Base-by-base conservation (phyloP, 2,888 invertebrate genomes). In the Hydrotaea diabolus region DNA sequence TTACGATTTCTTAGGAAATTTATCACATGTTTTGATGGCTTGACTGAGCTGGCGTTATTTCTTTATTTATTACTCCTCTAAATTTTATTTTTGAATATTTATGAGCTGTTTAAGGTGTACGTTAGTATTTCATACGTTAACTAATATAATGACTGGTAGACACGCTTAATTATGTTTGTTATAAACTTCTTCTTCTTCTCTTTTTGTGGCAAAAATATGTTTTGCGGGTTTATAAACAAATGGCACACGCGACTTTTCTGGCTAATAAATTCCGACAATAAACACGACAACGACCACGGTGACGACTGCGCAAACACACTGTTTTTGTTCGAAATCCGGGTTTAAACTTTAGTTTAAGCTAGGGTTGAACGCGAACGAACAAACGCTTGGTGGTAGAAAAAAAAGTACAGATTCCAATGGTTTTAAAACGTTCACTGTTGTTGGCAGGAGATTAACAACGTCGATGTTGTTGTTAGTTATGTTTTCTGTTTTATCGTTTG, bases 401-500 rank as follows among this genome's bases (percentile, higher is more conserved):
- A 87, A 85, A 88, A 87, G 86, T 88, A 87, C 87, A 88, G 87
- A 88, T 87, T 85, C 78, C 84, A 86, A 83, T 76, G 72, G 71
- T 59, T 77, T 74, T 80, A 86, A 86, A 85, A 83, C 83, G 85
- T 76, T 74, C 73, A 49, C 21, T 49, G 21, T 36, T 46, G 43
- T 23, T 53, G 59, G 64, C 36, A 23, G 46, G 39, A 62, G 59
- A 23, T 66, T 39, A 72, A 19, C 64, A 31, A 73, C 55, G 46
- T 66, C 74, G 49, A 13, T 75, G 57, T 78, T 75, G 23, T 64
- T 66, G 31, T 69, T 80, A n/a, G 31, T 69, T 80, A n/a, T 49
- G 49, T 49, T 80, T 80, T 72, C 73, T 69, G 46, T 77, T 80
- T 84, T 31, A 7, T 31, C 7, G 31, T 2, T 31, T 89, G 88